These are phyloP conservation scores for Brachionus angularis DNA, from an alignment of 1,140 invertebrate genomes.

Conservation along the genomic window DNA sequence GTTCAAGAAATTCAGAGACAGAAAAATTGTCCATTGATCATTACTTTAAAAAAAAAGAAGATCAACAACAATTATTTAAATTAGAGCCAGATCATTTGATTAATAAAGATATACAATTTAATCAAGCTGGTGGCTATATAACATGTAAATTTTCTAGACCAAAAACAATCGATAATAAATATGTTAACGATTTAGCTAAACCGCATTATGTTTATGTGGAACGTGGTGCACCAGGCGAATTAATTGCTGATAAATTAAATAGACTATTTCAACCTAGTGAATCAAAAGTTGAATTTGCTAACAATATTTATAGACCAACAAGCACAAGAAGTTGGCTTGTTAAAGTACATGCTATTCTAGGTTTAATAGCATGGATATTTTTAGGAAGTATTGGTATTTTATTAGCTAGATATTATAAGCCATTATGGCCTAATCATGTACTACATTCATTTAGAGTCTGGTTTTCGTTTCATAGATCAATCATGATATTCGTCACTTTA, in stretches of 20 bases:
- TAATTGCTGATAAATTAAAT: conserved; percentile 39
- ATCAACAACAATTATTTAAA: conserved; percentile 21
- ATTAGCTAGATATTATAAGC: conserved; percentile 34
- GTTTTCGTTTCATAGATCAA: conserved; percentile 22
- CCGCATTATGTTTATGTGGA: conserved; percentile 41
- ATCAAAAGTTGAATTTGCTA: conserved; percentile 35
- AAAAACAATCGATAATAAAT: conserved; percentile 11
- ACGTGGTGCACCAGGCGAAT: conserved; percentile 37
- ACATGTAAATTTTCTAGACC: conserved; percentile 29
- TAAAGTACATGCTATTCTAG: conserved; percentile 43
- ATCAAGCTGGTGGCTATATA: neutral
- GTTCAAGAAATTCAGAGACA: conserved; percentile 9
- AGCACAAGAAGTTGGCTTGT: conserved; percentile 41
- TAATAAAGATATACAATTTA: conserved; percentile 27
- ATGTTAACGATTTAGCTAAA: conserved; percentile 12
- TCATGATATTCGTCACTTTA: conserved; percentile 30
- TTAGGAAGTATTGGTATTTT: conserved; percentile 33
- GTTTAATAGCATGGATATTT: conserved; percentile 44
- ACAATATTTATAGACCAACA: neutral
- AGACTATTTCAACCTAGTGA: conserved; percentile 31
- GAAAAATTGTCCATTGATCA: conserved; percentile 32
- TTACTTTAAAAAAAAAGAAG: conserved; percentile 33
- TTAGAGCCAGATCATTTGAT: conserved; percentile 36
- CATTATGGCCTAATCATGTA: conserved; percentile 29
- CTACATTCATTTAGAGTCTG: conserved; percentile 4